Conservation (phyloP, 2,888 invertebrate species). For the Nomada ruficornis region DNA sequence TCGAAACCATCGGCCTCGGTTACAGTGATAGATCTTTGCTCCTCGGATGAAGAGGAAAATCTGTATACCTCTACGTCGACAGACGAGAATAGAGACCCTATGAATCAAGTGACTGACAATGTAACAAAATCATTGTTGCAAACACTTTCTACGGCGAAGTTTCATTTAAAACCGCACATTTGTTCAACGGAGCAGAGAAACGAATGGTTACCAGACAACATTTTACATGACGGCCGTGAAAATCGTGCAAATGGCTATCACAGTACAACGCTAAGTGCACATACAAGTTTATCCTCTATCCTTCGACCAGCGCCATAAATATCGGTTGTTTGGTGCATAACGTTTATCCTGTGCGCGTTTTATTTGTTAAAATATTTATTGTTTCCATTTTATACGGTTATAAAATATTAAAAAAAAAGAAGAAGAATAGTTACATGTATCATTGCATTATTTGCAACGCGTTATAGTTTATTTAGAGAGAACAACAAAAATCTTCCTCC, state of each 20-base stretch:
- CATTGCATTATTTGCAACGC: conserved; percentile 35
- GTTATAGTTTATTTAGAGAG: conserved; percentile 2
- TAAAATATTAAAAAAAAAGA: conserved; percentile 24
- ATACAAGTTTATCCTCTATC: conserved; percentile 64
- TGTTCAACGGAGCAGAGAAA: conserved; percentile 70
- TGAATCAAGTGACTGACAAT: conserved; percentile 31
- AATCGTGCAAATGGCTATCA: conserved; percentile 58
- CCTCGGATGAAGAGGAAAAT: conserved; percentile 87
- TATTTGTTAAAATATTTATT: conserved; percentile 73
- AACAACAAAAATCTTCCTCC: neutral
- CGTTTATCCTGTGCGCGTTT: conserved; percentile 49
- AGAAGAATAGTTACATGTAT: conserved; percentile 5
- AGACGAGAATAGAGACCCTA: conserved; percentile 78
- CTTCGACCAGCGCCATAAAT: conserved; percentile 66
- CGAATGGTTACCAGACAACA: conserved; percentile 70
- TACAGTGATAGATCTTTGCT: conserved; percentile 88
- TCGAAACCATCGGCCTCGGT: conserved; percentile 58
- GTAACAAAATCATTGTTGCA: conserved; percentile 60
- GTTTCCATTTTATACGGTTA: conserved; percentile 57
- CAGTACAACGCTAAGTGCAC: conserved; percentile 55
- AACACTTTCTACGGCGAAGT: conserved; percentile 66
- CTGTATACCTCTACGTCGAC: conserved; percentile 70
- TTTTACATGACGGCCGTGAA: conserved; percentile 51
- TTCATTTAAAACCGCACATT: conserved; percentile 68
- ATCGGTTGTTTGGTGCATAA: neutral